Conservation (phyloP, 30 jellyfish, hydroid and myxozoan genomes). For the Aurelia aurita complex sp. Pacific region DNA sequence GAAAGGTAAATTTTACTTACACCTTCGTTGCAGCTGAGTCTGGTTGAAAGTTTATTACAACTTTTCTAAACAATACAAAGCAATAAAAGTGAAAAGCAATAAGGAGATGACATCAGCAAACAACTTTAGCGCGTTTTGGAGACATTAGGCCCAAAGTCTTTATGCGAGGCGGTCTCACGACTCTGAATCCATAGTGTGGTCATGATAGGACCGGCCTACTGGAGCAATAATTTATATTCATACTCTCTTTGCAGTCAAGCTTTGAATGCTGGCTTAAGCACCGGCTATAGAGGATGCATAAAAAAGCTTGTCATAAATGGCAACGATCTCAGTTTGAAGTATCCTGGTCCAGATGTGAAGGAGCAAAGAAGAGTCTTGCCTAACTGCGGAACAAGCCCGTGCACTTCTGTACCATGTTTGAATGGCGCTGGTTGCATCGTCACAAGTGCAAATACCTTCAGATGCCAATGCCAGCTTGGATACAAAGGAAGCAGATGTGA, state of each 20-base stretch:
- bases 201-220: too few species aligned
- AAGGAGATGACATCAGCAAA: too few species aligned
- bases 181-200: too few species aligned
- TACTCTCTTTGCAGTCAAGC: conserved; percentile 30
- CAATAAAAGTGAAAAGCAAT: too few species aligned
- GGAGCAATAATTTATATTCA: not conserved
- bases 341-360: conserved; percentile 84
- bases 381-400: conserved; percentile 83
- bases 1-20: too few species aligned
- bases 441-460: conserved; percentile 85
- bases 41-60: too few species aligned
- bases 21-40: too few species aligned
- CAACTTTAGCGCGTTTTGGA: too few species aligned
- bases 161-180: too few species aligned
- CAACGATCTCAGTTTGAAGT: conserved; percentile 54
- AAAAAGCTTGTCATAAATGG: conserved; percentile 66
- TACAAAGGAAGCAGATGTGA: conserved; percentile 73
- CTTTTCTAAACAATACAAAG: too few species aligned
- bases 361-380: conserved; percentile 62
- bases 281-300: conserved; percentile 80
- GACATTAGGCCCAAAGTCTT: too few species aligned
- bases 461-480: conserved; percentile 89
- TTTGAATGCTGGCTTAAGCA: conserved; percentile 59
- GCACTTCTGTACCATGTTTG: conserved; percentile 75
- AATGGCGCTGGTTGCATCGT: conserved; percentile 90